phyloP scores from a whole-genome alignment of 1,140 invertebrate genomes.

The Atta texana region DNA sequence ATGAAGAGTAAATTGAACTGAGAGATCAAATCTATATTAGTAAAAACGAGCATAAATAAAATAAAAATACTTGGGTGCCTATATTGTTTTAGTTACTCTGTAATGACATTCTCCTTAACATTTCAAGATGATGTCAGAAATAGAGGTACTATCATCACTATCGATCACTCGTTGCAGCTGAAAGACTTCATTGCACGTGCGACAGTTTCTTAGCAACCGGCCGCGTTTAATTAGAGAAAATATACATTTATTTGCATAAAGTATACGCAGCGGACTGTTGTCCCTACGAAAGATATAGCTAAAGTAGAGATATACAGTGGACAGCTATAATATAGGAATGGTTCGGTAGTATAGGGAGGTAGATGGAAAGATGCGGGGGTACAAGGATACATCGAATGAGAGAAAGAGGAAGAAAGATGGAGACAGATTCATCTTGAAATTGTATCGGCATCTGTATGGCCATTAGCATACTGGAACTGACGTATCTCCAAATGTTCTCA shows the following conservation, averaged over 20 bases:
- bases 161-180: slow-evolving; percentile 55
- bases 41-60: background rate
- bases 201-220: slow-evolving; percentile 25
- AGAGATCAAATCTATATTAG: too few relatives aligned
- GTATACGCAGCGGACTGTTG: slow-evolving; percentile 52
- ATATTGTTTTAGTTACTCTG: background rate
- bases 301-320: slow-evolving; percentile 84
- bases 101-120: background rate
- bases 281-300: slow-evolving; percentile 82
- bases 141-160: slow-evolving; percentile 33
- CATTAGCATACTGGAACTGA: slow-evolving; percentile 87
- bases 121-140: slow-evolving; percentile 41
- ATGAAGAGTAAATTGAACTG: too few relatives aligned
- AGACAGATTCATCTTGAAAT: slow-evolving; percentile 86
- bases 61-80: background rate
- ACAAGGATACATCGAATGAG: slow-evolving; percentile 63
- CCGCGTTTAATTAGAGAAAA: slow-evolving; percentile 71
- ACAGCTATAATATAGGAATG: slow-evolving; percentile 84
- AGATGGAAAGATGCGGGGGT: slow-evolving; percentile 24
- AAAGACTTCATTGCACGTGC: slow-evolving; percentile 49
- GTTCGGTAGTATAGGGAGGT: slow-evolving; percentile 57
- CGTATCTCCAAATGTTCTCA: slow-evolving; percentile 87
- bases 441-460: slow-evolving; percentile 87
- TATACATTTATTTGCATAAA: slow-evolving; percentile 72
- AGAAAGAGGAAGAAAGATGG: slow-evolving; percentile 64